phyloP scores from a whole-genome alignment of 2,797 vertebrate species.

The Sebastiscus tertius region DNA sequence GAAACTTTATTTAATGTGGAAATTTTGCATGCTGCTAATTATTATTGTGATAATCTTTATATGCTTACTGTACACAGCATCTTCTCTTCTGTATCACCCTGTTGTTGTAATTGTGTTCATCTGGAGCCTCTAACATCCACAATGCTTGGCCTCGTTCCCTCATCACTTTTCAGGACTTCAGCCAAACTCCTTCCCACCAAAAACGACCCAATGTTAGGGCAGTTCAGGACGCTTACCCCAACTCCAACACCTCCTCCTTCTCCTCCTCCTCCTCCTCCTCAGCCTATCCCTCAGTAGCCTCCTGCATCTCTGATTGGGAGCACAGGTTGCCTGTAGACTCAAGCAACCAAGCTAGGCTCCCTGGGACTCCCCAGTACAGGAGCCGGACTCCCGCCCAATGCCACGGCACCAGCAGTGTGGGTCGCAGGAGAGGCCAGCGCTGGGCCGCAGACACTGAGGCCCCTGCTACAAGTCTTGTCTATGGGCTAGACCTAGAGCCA shows the following conservation, averaged over 20 bases:
- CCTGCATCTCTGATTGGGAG: conserved; percentile 93
- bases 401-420: conserved; percentile 68
- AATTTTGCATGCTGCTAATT: conserved; percentile 52
- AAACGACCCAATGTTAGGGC: conserved; percentile 70
- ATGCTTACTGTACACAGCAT: conserved; percentile 7
- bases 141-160: conserved; percentile 70
- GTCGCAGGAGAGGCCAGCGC: conserved; percentile 82
- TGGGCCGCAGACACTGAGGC: conserved; percentile 82
- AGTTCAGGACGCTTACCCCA: conserved; percentile 82
- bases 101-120: conserved; percentile 51
- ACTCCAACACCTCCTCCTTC: not conserved
- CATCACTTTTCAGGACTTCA: conserved; percentile 72
- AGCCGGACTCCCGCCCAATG: conserved; percentile 75
- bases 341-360: conserved; percentile 73
- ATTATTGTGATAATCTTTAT: conserved; percentile 1
- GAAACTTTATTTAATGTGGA: not conserved
- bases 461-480: conserved; percentile 67
- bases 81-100: conserved; percentile 8
- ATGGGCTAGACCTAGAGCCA: conserved; percentile 86
- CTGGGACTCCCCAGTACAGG: conserved; percentile 65
- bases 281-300: conserved; percentile 92
- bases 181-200: conserved; percentile 62
- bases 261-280: conserved; percentile 65
- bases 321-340: conserved; percentile 85
- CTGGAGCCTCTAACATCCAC: conserved; percentile 63